Evolutionary conservation across 2,888 invertebrate species (phyloP), one percentile per base, ranked within the genome.

Genomic region (Papilio protenor): DNA sequence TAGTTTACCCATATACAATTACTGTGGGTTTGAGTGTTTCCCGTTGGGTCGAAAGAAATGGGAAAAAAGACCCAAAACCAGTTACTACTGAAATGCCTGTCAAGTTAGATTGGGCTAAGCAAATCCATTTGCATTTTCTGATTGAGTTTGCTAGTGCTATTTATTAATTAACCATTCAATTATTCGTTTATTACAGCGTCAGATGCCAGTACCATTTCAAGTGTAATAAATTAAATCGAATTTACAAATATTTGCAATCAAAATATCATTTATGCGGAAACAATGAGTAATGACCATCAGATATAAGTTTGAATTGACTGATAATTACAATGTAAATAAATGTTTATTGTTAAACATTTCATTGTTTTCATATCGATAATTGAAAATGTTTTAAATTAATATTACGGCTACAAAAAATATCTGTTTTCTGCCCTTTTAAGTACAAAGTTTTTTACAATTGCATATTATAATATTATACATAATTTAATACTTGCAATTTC

Each of bases 281-380:
- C 71, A 76, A 61, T 71, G 49, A 76, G n/a, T 71, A 45, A 18
- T 23, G 45, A 64, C 23, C 18, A 64, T 52, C 77, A 59, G 57
- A 69, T 73, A 73, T 3, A 69, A 64, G 10, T 55, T 40, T 47
- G 23, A 40, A 49, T 40, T 27, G 49, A 59, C 59, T 70, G 77
- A 40, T 74, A 74, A 77, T 74, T 70, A 70, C 40, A 70, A 11
- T 14, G 57, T 64, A 73, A 76, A 76, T 72, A 64, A 64, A 72
- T 66, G 66, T 74, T 74, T 74, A 18, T 16, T 49, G 69, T 47
- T 21, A 27, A 52, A 73, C 64, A 55, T 45, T 73, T 8, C 59
- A 70, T 70, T 47, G 27, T 66, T 70, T 27, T 45, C 4, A 27
- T 66, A 45, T 57, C 27, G 18, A 77, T 73, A 73, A 64, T 69